phyloP scores from a whole-genome alignment of 1,140 invertebrate species.

The Lepidurus couesii region DNA sequence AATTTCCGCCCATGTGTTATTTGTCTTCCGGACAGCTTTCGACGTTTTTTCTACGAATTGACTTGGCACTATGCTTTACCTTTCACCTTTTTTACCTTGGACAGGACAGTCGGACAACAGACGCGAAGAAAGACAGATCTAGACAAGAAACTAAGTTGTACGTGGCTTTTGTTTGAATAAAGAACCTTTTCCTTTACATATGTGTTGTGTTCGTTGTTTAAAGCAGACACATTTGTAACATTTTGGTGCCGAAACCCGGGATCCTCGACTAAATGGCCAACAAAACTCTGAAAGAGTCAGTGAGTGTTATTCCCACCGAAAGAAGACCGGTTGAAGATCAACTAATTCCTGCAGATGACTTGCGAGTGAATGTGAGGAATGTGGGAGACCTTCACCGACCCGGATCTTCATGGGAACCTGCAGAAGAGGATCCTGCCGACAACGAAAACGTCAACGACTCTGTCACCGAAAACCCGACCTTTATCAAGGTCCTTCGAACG shows the following conservation, averaged over 20 bases:
- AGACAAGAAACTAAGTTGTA: too few relatives aligned
- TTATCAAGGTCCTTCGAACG: neutral
- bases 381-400: neutral
- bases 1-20: too few relatives aligned
- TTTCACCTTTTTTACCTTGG: too few relatives aligned
- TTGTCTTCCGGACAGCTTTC: too few relatives aligned
- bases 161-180: too few relatives aligned
- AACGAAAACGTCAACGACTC: neutral
- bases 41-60: too few relatives aligned
- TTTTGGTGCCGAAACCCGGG: constrained; percentile 3
- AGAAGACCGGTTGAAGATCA: neutral
- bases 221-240: too few relatives aligned
- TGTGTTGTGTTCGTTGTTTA: too few relatives aligned
- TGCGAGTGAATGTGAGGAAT: neutral
- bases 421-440: neutral
- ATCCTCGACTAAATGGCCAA: neutral
- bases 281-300: neutral
- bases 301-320: neutral
- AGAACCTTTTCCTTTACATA: too few relatives aligned
- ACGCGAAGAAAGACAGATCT: too few relatives aligned
- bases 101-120: too few relatives aligned
- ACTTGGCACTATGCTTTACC: too few relatives aligned
- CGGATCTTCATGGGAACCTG: neutral
- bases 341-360: neutral
- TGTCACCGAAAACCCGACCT: neutral